Evolutionary conservation across 2,797 vertebrate genomes (phyloP).

Genomic region (Lagodon rhomboides): DNA sequence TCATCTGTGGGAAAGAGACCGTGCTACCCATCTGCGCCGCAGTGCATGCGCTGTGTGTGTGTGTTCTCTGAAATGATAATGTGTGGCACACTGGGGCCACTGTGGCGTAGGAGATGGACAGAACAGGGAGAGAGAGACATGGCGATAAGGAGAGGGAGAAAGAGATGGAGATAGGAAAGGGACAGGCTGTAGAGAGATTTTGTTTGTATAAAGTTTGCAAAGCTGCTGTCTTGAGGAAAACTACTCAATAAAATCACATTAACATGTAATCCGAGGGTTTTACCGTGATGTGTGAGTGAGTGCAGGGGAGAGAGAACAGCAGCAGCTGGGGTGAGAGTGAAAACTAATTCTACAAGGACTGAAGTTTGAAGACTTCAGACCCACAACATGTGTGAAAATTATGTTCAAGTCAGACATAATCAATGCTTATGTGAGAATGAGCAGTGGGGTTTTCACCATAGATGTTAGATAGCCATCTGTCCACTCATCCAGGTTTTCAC

Average conservation of each 20-base stretch:
- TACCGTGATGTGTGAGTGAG: constrained; percentile 24
- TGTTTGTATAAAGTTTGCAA: constrained; percentile 47
- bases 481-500: background rate
- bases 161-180: constrained; percentile 33
- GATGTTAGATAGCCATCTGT: constrained; percentile 15
- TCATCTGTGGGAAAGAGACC: constrained; percentile 71
- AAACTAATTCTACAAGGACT: constrained; percentile 34
- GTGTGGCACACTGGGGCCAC: constrained; percentile 54
- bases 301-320: constrained; percentile 10
- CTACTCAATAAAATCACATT: constrained; percentile 46
- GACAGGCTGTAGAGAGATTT: constrained; percentile 36
- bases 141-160: constrained; percentile 22
- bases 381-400: constrained; percentile 40
- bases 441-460: background rate
- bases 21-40: constrained; percentile 77
- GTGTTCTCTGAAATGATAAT: constrained; percentile 78
- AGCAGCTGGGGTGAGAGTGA: constrained; percentile 51
- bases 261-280: constrained; percentile 43
- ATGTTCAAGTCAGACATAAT: constrained; percentile 35
- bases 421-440: constrained; percentile 17
- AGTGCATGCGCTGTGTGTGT: constrained; percentile 41
- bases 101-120: constrained; percentile 69
- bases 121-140: constrained; percentile 36
- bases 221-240: constrained; percentile 47
- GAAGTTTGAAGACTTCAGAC: constrained; percentile 37